phyloP scores from a whole-genome alignment of 1,140 invertebrate genomes.

The Coelopa frigida region DNA sequence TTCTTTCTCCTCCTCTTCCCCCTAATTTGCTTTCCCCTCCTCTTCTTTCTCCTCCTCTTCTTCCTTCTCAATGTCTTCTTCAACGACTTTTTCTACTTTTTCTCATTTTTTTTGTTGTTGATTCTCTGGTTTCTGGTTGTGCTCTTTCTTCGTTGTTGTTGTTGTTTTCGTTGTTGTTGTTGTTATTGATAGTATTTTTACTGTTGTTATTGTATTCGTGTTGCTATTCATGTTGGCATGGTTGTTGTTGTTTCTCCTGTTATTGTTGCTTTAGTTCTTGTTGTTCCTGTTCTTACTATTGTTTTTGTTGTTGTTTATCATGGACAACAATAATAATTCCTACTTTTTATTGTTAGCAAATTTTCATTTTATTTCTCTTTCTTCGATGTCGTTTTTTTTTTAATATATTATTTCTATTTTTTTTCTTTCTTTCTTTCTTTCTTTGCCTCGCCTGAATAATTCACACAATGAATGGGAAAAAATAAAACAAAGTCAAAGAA shows the following conservation, averaged over 20 bases:
- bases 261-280: conserved; percentile 2
- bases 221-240: no score
- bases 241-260: conserved; percentile 1
- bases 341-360: no score
- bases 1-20: conserved; percentile 17
- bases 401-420: background rate
- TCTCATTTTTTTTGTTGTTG: background rate
- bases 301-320: no score
- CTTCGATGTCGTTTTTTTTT: background rate
- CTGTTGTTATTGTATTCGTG: conserved; percentile 3
- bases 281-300: no score
- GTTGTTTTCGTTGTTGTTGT: conserved; percentile 10
- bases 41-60: conserved; percentile 6
- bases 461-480: no score
- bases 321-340: no score
- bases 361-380: conserved; percentile 8
- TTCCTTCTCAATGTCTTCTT: conserved; percentile 5
- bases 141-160: conserved; percentile 6
- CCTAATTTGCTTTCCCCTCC: background rate
- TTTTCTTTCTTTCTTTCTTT: background rate
- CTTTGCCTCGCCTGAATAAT: no score
- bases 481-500: no score
- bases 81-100: conserved; percentile 6
- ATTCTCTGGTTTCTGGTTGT: conserved; percentile 3
- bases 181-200: conserved; percentile 1